A percentile compares a stretch with the other conserved stretches of the same genome.
Conservation (phyloP, 1,140 invertebrate species). For the Drosophila tropicalis region DNA sequence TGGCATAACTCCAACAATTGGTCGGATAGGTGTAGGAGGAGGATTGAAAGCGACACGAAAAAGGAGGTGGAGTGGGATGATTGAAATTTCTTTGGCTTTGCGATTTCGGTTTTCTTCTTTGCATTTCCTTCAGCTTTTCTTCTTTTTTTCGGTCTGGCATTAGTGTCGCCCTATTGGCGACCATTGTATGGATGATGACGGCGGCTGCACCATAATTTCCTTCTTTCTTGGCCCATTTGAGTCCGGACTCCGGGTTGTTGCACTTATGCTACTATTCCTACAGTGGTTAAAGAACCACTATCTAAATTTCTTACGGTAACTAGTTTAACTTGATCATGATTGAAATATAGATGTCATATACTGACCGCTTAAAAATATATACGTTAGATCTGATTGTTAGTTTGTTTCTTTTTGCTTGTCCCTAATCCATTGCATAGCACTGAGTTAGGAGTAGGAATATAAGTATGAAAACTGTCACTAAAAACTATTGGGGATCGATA, state of each 20-base stretch:
- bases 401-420: too few species aligned
- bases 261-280: conserved; percentile 28
- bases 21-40: conserved; percentile 2
- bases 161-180: conserved; percentile 63
- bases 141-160: conserved; percentile 41
- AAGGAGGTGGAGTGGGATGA: neutral
- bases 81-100: conserved; percentile 55
- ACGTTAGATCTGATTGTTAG: too few species aligned
- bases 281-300: conserved; percentile 15
- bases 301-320: conserved; percentile 12
- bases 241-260: conserved; percentile 50
- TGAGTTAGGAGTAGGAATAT: too few species aligned
- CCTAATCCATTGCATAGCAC: too few species aligned
- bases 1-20: conserved; percentile 52
- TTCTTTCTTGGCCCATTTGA: conserved; percentile 56
- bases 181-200: conserved; percentile 43
- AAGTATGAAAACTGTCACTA: too few species aligned
- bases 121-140: neutral
- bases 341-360: too few species aligned
- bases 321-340: neutral
- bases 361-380: too few species aligned
- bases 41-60: neutral
- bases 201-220: conserved; percentile 43
- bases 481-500: too few species aligned
- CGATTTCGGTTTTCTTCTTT: conserved; percentile 17